phyloP scores from a whole-genome alignment of 2,888 invertebrate genomes.

The Catocala fraxini region DNA sequence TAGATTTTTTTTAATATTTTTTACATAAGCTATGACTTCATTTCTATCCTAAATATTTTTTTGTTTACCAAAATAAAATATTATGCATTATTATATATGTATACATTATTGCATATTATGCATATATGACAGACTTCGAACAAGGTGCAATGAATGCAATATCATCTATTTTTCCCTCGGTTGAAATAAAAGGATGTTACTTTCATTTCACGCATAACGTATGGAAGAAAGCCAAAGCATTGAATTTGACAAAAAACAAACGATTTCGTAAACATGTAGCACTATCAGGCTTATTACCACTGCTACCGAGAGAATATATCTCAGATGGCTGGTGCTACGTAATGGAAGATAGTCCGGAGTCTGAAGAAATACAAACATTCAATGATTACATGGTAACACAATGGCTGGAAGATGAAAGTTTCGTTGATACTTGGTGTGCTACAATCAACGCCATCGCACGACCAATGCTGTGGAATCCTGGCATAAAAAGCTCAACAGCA shows the following conservation, averaged over 20 bases:
- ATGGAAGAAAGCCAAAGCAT: conserved; percentile 29
- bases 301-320: conserved; percentile 16
- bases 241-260: no score
- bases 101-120: no score
- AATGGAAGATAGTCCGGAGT: conserved; percentile 20
- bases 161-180: conserved; percentile 12
- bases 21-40: conserved; percentile 9
- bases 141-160: conserved; percentile 22
- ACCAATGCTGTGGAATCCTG: conserved; percentile 21
- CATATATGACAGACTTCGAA: conserved; percentile 20
- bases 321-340: conserved; percentile 19
- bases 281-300: conserved; percentile 20
- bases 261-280: conserved; percentile 16
- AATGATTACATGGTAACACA: conserved; percentile 24
- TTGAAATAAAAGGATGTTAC: conserved; percentile 20
- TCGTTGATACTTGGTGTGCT: conserved; percentile 22
- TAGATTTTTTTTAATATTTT: conserved; percentile 16
- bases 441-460: conserved; percentile 27
- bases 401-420: conserved; percentile 25
- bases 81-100: no score
- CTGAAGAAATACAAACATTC: conserved; percentile 17
- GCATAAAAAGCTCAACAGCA: conserved; percentile 24
- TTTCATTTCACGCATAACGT: conserved; percentile 23
- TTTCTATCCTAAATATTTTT: conserved; percentile 17
- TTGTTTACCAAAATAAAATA: conserved; percentile 18